These are phyloP conservation scores for Budorcas taxicolor DNA, from an alignment of 2,113 vertebrate species.

Conservation along the genomic window DNA sequence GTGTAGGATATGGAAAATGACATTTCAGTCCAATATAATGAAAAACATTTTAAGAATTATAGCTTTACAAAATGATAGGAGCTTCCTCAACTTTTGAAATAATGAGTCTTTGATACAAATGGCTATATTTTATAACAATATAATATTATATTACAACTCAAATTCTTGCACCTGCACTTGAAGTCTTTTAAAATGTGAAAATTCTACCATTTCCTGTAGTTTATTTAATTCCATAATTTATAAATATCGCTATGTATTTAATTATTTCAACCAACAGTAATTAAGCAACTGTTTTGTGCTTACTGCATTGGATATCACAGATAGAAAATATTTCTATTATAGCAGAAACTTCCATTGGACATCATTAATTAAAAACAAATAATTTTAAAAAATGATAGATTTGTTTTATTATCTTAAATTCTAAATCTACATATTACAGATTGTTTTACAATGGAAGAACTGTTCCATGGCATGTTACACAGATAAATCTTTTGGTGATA, in stretches of 20 bases:
- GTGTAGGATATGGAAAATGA: not conserved
- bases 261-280: not conserved
- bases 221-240: not conserved
- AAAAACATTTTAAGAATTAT: not conserved
- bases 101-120: not conserved
- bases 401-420: not conserved
- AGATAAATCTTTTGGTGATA: not conserved
- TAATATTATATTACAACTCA: not conserved
- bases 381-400: not conserved
- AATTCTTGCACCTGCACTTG: not conserved
- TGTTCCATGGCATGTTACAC: not conserved
- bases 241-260: not conserved
- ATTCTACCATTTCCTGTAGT: not conserved
- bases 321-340: not conserved
- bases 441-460: not conserved
- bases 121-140: not conserved
- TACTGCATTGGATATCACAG: not conserved
- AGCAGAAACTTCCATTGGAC: not conserved
- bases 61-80: not conserved
- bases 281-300: not conserved
- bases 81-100: not conserved
- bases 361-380: not conserved
- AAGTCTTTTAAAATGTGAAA: not conserved
- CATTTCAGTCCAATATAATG: not conserved
- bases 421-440: not conserved